Evolutionary conservation across 2,797 vertebrate genomes (phyloP).

Genomic region (Molossus alvarezi): DNA sequence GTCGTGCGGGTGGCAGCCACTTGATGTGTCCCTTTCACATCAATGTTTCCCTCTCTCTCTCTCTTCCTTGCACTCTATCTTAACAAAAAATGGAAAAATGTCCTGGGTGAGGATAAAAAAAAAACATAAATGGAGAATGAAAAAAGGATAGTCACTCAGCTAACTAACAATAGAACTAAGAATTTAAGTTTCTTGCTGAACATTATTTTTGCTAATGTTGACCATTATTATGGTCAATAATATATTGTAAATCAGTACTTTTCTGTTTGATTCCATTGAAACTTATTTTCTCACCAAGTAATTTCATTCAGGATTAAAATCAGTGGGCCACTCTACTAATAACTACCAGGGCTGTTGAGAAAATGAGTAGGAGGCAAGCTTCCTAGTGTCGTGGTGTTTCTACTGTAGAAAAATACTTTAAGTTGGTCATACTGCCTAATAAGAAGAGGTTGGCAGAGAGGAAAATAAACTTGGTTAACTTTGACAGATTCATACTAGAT

Average conservation of each 20-base stretch:
- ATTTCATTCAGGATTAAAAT: conserved; percentile 52
- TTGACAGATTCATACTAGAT: not conserved
- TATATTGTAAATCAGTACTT: not conserved
- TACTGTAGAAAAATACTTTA: not conserved
- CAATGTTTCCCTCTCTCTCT: too few species aligned
- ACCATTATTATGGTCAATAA: not conserved
- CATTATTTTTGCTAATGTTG: not conserved
- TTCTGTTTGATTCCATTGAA: conserved; percentile 54
- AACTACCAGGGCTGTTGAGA: not conserved
- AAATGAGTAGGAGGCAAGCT: not conserved
- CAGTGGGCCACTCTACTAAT: not conserved
- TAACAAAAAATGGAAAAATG: too few species aligned
- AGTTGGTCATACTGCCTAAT: not conserved
- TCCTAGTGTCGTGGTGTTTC: not conserved
- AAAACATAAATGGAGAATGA: conserved; percentile 42
- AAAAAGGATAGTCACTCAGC: not conserved
- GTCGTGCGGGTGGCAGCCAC: too few species aligned
- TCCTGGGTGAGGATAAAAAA: too few species aligned
- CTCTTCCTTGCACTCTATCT: too few species aligned
- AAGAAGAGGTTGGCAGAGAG: not conserved
- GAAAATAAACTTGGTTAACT: not conserved
- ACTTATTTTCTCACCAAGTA: conserved; percentile 20
- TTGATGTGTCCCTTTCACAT: too few species aligned
- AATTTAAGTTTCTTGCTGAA: not conserved
- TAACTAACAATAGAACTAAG: not conserved